Evolutionary conservation across 1,140 invertebrate species (phyloP).

Genomic region (Acromyrmex heyeri): DNA sequence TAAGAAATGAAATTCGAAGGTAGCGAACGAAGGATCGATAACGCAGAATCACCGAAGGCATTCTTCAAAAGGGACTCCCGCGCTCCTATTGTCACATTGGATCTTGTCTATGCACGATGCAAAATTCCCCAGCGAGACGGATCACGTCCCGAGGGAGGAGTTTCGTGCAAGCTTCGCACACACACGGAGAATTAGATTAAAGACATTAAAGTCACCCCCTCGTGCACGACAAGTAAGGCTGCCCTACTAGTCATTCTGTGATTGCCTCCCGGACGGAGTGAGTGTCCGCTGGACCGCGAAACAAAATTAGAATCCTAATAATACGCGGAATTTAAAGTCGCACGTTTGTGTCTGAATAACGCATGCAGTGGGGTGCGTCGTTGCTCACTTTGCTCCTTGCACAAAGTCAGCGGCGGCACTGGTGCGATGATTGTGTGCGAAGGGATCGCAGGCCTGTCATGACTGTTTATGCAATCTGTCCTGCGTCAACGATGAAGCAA

Average conservation of each 20-base stretch:
- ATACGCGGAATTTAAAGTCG: constrained; percentile 77
- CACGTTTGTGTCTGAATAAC: constrained; percentile 69
- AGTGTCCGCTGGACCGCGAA: constrained; percentile 78
- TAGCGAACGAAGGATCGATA: constrained; percentile 46
- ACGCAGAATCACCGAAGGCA: constrained; percentile 48
- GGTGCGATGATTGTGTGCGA: constrained; percentile 16
- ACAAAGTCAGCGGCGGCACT: constrained; percentile 13
- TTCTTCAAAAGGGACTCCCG: constrained; percentile 66
- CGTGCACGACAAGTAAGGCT: constrained; percentile 38
- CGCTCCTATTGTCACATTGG: constrained; percentile 52
- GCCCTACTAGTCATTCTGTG: constrained; percentile 73
- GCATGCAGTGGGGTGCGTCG: constrained; percentile 22
- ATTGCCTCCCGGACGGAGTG: constrained; percentile 77
- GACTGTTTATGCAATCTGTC: constrained; percentile 49
- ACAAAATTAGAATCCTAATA: constrained; percentile 80
- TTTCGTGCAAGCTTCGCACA: constrained; percentile 68
- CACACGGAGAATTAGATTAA: constrained; percentile 76
- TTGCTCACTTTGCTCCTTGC: constrained; percentile 54
- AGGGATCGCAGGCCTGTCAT: constrained; percentile 38
- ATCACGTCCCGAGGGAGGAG: constrained; percentile 68
- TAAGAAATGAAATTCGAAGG: constrained; percentile 67
- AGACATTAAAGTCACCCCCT: constrained; percentile 75
- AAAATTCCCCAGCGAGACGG: constrained; percentile 72
- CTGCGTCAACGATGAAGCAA: constrained; percentile 26
- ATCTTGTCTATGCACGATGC: constrained; percentile 62